Conservation (phyloP, 1,140 invertebrate species). For the Adelges cooleyi region DNA sequence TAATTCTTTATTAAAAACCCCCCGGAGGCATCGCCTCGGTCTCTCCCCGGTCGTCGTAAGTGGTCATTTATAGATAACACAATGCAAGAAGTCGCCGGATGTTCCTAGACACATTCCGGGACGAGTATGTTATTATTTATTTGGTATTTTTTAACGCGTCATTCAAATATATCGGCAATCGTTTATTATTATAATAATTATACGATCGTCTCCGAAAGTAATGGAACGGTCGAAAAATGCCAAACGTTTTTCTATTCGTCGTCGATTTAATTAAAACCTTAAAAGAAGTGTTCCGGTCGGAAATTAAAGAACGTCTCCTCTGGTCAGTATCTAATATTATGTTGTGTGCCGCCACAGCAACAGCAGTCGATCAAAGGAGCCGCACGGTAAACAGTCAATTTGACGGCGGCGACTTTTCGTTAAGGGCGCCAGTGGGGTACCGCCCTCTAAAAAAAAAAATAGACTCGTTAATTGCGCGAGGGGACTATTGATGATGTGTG, state of each 20-base stretch:
- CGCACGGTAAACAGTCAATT: slow-evolving; percentile 28
- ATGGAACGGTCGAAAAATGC: neutral
- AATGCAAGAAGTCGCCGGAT: no score
- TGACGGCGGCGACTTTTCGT: slow-evolving; percentile 16
- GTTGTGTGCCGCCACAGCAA: no score
- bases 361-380: slow-evolving; percentile 10
- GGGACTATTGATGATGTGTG: slow-evolving; percentile 1
- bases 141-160: slow-evolving; percentile 11
- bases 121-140: no score
- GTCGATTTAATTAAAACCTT: neutral
- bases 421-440: slow-evolving; percentile 15
- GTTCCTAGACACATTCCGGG: no score
- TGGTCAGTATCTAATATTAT: no score
- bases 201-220: neutral
- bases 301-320: slow-evolving; percentile 16
- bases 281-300: slow-evolving; percentile 16
- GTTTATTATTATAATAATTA: slow-evolving; percentile 21
- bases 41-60: no score
- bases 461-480: slow-evolving; percentile 24
- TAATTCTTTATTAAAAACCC: no score
- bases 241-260: neutral
- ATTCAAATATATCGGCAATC: slow-evolving; percentile 25
- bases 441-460: slow-evolving; percentile 20
- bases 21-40: no score
- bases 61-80: no score